phyloP scores from a whole-genome alignment of 2,888 invertebrate species.

The Phyllotreta cruciferae region DNA sequence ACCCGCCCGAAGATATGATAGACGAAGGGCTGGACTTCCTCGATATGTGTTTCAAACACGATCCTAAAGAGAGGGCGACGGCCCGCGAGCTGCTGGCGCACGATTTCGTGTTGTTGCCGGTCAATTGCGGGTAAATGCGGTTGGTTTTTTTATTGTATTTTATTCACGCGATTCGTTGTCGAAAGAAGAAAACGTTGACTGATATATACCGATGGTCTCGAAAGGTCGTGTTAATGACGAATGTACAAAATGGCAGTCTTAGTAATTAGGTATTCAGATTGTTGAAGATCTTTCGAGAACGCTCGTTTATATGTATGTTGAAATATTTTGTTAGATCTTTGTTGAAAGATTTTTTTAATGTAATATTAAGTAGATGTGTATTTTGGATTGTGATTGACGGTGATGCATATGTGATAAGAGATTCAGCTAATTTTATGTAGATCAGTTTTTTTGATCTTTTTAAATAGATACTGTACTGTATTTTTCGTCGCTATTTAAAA shows the following conservation, averaged over 20 bases:
- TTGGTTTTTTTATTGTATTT: no score
- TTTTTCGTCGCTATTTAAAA: slow-evolving; percentile 15
- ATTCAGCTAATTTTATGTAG: slow-evolving; percentile 12
- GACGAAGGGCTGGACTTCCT: slow-evolving; percentile 86
- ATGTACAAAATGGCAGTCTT: no score
- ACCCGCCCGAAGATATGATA: slow-evolving; percentile 76
- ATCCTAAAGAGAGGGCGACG: slow-evolving; percentile 75
- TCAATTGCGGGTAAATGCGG: background rate
- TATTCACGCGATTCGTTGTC: no score
- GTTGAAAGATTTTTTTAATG: no score
- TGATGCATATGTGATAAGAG: slow-evolving; percentile 10
- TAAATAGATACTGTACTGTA: background rate
- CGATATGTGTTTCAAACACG: slow-evolving; percentile 79
- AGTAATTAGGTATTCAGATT: no score
- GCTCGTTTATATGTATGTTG: no score
- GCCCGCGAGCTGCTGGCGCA: slow-evolving; percentile 76
- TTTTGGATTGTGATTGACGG: slow-evolving; percentile 11
- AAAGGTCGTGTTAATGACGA: no score
- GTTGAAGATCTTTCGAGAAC: no score
- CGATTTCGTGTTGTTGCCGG: slow-evolving; percentile 67
- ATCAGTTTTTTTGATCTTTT: slow-evolving; percentile 17
- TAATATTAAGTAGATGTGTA: no score
- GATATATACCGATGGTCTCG: no score
- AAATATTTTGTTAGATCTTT: no score
- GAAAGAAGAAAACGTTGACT: no score